Conservation (phyloP, 2,113 vertebrate genomes). For the Silurus asotus region DNA sequence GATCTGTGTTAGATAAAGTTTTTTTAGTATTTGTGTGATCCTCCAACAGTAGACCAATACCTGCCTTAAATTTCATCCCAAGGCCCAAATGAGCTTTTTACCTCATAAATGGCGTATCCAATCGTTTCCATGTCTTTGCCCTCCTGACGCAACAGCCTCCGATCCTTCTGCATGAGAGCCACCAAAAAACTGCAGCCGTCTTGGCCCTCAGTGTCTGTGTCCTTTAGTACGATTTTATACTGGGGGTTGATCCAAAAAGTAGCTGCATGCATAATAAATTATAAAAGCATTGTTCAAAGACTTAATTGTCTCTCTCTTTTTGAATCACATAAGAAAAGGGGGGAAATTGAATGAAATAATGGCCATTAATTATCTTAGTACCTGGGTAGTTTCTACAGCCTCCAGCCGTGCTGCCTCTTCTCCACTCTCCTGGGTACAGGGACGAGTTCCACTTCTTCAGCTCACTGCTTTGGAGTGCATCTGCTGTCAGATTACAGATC, state of each 20-base stretch:
- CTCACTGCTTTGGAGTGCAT: slow-evolving; percentile 76
- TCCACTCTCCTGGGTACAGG: slow-evolving; percentile 87
- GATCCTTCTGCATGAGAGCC: slow-evolving; percentile 93
- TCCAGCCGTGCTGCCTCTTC: slow-evolving; percentile 89
- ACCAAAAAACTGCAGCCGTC: slow-evolving; percentile 88
- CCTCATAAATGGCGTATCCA: slow-evolving; percentile 92
- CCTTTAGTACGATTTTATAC: slow-evolving; percentile 84
- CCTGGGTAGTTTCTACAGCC: slow-evolving; percentile 91
- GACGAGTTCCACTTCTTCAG: slow-evolving; percentile 86
- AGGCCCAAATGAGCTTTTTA: slow-evolving; percentile 49
- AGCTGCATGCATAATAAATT: slow-evolving; percentile 67
- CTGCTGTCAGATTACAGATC: slow-evolving; percentile 94
- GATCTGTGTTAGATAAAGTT: neutral
- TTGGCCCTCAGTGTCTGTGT: slow-evolving; percentile 70
- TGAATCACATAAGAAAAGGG: neutral
- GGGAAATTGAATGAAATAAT: neutral
- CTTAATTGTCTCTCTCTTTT: neutral
- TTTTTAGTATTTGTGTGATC: neutral
- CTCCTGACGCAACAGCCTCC: slow-evolving; percentile 78
- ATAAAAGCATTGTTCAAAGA: neutral
- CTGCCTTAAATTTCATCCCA: neutral
- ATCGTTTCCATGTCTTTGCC: slow-evolving; percentile 97
- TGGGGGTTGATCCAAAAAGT: slow-evolving; percentile 97
- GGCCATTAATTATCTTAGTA: slow-evolving; percentile 23
- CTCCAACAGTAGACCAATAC: neutral